These are phyloP conservation scores for Petromus typicus DNA, from an alignment of 2,113 vertebrate genomes.

Conservation along the genomic window DNA sequence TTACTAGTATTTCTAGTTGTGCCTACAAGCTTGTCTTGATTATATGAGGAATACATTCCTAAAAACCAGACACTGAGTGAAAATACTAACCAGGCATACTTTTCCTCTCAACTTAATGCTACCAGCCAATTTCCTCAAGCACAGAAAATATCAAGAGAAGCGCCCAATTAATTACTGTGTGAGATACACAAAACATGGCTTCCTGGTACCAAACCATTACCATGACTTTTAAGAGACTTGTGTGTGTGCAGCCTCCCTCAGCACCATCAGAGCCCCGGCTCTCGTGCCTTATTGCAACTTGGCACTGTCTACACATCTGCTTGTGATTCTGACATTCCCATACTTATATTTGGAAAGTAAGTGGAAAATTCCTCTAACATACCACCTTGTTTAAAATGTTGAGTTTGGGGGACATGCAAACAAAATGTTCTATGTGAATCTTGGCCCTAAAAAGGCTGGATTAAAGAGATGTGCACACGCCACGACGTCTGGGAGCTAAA, in stretches of 20 bases:
- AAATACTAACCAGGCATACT: neutral
- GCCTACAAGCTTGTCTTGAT: neutral
- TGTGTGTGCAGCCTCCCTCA: neutral
- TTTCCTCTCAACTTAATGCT: neutral
- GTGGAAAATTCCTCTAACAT: neutral
- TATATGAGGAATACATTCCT: neutral
- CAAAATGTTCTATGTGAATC: neutral
- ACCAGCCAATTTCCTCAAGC: neutral
- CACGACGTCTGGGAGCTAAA: neutral
- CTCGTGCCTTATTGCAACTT: neutral
- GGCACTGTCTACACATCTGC: neutral
- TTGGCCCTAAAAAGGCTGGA: neutral
- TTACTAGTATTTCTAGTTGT: neutral
- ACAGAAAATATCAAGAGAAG: neutral
- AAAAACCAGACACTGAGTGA: neutral
- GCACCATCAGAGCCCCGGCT: neutral
- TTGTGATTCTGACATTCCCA: constrained; percentile 6
- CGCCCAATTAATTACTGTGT: neutral
- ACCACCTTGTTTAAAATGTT: neutral
- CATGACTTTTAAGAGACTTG: neutral
- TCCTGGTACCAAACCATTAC: neutral
- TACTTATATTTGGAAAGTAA: constrained; percentile 35
- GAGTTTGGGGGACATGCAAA: neutral
- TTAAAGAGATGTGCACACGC: neutral
- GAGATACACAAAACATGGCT: neutral